These are phyloP conservation scores for Acrobasis suavella DNA, from an alignment of 2,888 invertebrate genomes.

Conservation along the genomic window DNA sequence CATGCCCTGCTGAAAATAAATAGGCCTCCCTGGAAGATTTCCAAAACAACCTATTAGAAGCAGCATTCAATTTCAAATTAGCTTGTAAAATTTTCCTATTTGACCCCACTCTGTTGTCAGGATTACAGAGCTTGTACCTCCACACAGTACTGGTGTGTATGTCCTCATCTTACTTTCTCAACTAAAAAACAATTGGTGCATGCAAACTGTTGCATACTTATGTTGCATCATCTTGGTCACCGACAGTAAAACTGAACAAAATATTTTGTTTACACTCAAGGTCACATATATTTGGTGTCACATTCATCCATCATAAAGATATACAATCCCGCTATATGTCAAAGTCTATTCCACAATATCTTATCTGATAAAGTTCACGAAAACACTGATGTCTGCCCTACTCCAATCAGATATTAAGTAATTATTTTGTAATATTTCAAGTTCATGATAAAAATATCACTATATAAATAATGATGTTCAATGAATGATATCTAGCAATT, in stretches of 20 bases:
- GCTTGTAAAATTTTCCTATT: too few relatives aligned
- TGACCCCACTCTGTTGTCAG: too few relatives aligned
- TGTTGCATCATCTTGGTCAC: background rate
- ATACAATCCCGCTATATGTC: slow-evolving; percentile 3
- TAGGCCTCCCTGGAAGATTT: too few relatives aligned
- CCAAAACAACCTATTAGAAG: too few relatives aligned
- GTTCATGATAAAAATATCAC: background rate
- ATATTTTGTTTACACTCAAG: slow-evolving; percentile 20
- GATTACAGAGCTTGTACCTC: too few relatives aligned
- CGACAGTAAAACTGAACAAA: background rate
- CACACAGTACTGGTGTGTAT: too few relatives aligned
- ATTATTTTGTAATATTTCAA: background rate
- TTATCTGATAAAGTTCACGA: slow-evolving; percentile 4
- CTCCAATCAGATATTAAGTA: background rate
- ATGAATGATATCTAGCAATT: background rate
- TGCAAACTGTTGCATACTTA: background rate
- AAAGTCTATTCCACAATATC: slow-evolving; percentile 8
- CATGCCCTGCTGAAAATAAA: too few relatives aligned
- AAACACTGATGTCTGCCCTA: slow-evolving; percentile 2
- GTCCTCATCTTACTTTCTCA: too few relatives aligned
- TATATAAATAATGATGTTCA: background rate
- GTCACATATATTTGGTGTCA: slow-evolving; percentile 19
- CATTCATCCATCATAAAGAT: slow-evolving; percentile 11
- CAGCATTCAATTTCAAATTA: too few relatives aligned
- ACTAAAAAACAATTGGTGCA: background rate